These are phyloP conservation scores for Acrossocheilus fasciatus DNA, from an alignment of 2,797 vertebrate species.

Conservation along the genomic window DNA sequence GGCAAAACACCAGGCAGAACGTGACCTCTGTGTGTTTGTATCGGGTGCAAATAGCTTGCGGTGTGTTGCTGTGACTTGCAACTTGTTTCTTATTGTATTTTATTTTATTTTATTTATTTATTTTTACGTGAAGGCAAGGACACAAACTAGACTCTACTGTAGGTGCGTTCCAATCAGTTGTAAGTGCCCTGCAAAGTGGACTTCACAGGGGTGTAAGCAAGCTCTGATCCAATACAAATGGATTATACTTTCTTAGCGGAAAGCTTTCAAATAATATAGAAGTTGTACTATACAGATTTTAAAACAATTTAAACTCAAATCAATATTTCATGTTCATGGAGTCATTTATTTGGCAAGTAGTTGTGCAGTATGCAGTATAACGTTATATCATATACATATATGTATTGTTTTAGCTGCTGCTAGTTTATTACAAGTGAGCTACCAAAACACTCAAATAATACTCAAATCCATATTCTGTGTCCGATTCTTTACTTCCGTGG, in stretches of 20 bases:
- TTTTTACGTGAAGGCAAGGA: not conserved
- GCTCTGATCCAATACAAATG: not conserved
- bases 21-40: conserved; percentile 12
- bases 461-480: not conserved
- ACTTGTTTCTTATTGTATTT: too few relatives aligned
- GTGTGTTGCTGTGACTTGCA: not conserved
- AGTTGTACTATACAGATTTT: too few relatives aligned
- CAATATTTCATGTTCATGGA: too few relatives aligned
- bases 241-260: not conserved
- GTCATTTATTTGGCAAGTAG: too few relatives aligned
- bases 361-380: too few relatives aligned
- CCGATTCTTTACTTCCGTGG: not conserved
- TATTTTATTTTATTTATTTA: not conserved
- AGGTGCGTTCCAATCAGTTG: not conserved
- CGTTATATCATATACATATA: not conserved
- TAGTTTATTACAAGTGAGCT: not conserved
- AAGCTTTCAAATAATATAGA: too few relatives aligned
- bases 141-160: conserved; percentile 31
- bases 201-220: not conserved
- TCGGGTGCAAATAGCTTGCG: conserved; percentile 28
- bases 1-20: conserved; percentile 17
- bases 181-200: not conserved
- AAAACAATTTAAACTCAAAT: too few relatives aligned
- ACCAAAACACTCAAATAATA: not conserved
- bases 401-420: not conserved